Conservation (phyloP, 2,888 invertebrate genomes). For the Metopia argyrocephala region DNA sequence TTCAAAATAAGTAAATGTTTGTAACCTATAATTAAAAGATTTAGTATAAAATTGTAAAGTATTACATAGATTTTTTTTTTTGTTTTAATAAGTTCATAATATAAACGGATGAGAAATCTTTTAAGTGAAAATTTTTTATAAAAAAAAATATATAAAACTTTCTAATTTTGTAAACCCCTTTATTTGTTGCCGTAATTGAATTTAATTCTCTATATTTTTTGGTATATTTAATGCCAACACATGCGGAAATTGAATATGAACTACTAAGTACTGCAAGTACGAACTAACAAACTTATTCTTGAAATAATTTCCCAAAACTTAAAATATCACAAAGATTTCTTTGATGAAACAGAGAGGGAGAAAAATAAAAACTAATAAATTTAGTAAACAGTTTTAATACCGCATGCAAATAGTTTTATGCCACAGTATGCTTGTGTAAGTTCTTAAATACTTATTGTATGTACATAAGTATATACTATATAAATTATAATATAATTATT, state of each 20-base stretch:
- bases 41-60: no score
- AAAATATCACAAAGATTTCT: background rate
- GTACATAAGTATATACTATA: background rate
- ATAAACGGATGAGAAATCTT: no score
- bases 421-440: background rate
- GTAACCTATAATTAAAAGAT: no score
- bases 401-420: background rate
- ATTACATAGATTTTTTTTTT: no score
- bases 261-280: background rate
- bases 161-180: no score
- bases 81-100: no score
- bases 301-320: background rate
- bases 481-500: background rate
- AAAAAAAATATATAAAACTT: no score
- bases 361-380: background rate
- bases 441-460: background rate
- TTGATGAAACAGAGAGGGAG: no score
- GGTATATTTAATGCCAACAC: background rate
- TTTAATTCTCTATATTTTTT: background rate
- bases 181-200: background rate
- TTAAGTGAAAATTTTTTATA: no score
- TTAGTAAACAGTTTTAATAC: background rate
- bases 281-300: background rate
- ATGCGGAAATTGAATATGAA: background rate
- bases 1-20: no score